Evolutionary conservation across 2,113 vertebrate species (phyloP).

Genomic region (Toxotes jaculatrix): DNA sequence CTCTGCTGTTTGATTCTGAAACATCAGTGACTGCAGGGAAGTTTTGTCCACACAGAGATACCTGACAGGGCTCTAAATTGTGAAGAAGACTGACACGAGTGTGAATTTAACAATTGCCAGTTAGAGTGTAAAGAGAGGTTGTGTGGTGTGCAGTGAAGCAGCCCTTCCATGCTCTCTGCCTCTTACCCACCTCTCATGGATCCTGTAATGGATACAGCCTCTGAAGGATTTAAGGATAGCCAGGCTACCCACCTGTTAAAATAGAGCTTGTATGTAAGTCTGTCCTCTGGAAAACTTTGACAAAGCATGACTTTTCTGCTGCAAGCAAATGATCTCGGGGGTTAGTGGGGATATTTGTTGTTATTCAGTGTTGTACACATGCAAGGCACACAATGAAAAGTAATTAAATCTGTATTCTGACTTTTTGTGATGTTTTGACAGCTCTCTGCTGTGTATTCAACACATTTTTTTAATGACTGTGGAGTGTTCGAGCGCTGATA

Average conservation of each 20-base stretch:
- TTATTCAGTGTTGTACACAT: constrained; percentile 7
- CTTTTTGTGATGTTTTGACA: constrained; percentile 60
- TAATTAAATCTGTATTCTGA: constrained; percentile 66
- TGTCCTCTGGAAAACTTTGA: constrained; percentile 55
- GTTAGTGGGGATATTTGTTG: constrained; percentile 1
- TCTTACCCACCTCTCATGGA: constrained; percentile 71
- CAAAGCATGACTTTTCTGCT: constrained; percentile 31
- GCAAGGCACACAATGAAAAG: constrained; percentile 19
- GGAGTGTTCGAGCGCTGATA: constrained; percentile 55
- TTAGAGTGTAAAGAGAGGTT: constrained; percentile 61
- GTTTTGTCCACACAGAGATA: constrained; percentile 55
- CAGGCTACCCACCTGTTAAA: constrained; percentile 72
- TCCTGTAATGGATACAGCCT: constrained; percentile 74
- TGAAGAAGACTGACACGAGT: constrained; percentile 71
- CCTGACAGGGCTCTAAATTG: constrained; percentile 70
- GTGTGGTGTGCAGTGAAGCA: constrained; percentile 72
- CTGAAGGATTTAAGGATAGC: constrained; percentile 70
- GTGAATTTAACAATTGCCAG: constrained; percentile 78
- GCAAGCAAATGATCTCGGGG: constrained; percentile 28
- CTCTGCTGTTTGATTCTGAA: constrained; percentile 47
- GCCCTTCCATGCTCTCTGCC: constrained; percentile 60
- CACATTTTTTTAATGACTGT: constrained; percentile 55
- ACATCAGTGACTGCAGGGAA: constrained; percentile 23
- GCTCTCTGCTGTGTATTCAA: constrained; percentile 43
- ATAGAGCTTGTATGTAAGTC: constrained; percentile 37